Percentiles rank a stretch among this genome's conserved stretches.
Evolutionary conservation across 1,140 invertebrate species (phyloP).

Genomic region (Gonatopus flavifemur): DNA sequence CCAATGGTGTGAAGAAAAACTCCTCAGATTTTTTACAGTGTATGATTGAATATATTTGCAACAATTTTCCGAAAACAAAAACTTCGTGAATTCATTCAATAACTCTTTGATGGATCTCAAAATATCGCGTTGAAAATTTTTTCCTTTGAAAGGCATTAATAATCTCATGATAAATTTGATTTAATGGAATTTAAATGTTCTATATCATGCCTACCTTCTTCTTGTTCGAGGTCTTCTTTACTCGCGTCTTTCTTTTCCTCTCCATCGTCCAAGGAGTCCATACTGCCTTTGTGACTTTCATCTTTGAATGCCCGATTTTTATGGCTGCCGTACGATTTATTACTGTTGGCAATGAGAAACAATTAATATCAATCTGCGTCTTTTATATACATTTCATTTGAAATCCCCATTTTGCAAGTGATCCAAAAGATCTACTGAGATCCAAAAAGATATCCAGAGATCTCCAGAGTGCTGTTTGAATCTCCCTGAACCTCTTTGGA

Average conservation of each 20-base stretch:
- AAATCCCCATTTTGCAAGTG: too few species aligned
- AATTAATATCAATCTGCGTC: too few species aligned
- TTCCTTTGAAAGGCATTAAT: not conserved
- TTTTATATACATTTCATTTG: too few species aligned
- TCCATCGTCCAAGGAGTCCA: constrained; percentile 75
- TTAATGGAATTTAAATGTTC: not conserved
- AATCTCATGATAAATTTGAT: not conserved
- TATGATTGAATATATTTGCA: too few species aligned
- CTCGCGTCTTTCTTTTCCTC: constrained; percentile 89
- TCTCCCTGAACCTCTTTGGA: too few species aligned
- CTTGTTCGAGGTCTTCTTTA: constrained; percentile 84
- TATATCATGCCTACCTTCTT: constrained; percentile 61
- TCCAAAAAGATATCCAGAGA: too few species aligned
- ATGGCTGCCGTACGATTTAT: constrained; percentile 90
- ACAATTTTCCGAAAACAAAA: too few species aligned
- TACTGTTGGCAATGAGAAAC: constrained; percentile 61
- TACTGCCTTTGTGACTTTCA: constrained; percentile 84
- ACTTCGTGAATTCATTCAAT: too few species aligned
- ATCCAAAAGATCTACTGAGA: too few species aligned
- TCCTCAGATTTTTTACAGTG: too few species aligned
- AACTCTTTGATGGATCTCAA: constrained; percentile 1
- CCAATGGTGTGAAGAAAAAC: too few species aligned
- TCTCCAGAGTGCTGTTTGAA: too few species aligned
- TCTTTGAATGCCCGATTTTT: constrained; percentile 86
- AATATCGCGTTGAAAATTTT: not conserved